phyloP scores from a whole-genome alignment of 1,140 invertebrate species.

The Bicyclus anynana region DNA sequence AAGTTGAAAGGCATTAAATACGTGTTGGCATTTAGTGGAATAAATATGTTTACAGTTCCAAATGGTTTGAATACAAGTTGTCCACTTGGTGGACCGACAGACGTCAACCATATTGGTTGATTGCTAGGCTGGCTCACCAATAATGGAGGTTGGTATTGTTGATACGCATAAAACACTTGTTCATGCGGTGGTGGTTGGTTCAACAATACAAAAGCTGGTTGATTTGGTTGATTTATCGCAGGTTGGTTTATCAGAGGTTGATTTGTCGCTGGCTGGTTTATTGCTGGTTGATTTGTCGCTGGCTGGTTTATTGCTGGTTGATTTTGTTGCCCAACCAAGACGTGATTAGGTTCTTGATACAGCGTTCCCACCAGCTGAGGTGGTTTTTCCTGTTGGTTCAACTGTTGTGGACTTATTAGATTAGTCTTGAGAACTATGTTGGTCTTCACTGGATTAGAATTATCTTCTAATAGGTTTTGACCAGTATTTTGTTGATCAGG shows the following conservation, averaged over 20 bases:
- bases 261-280: too few relatives aligned
- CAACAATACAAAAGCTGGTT: constrained; percentile 12
- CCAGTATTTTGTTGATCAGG: too few relatives aligned
- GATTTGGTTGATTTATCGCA: constrained; percentile 7
- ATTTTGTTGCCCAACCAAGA: constrained; percentile 2
- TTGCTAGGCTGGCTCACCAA: constrained; percentile 12
- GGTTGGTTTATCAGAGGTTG: constrained; percentile 8
- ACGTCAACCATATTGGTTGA: constrained; percentile 6
- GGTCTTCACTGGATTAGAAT: not conserved
- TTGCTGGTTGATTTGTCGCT: constrained; percentile 4
- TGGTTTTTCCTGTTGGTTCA: constrained; percentile 7
- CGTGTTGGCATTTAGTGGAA: not conserved
- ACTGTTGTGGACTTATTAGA: constrained; percentile 3
- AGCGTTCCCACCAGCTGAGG: constrained; percentile 8
- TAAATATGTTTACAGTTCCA: not conserved
- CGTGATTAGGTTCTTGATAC: not conserved
- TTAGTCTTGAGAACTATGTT: not conserved
- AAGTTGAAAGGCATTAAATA: too few relatives aligned
- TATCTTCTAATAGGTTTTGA: constrained; percentile 6
- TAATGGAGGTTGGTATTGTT: constrained; percentile 8
- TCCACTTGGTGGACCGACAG: constrained; percentile 11
- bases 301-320: constrained; percentile 5
- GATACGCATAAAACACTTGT: not conserved
- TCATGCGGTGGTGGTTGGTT: constrained; percentile 11
- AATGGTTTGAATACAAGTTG: not conserved